Base-by-base conservation (phyloP, 2,797 vertebrate species). In the Acomys russatus region DNA sequence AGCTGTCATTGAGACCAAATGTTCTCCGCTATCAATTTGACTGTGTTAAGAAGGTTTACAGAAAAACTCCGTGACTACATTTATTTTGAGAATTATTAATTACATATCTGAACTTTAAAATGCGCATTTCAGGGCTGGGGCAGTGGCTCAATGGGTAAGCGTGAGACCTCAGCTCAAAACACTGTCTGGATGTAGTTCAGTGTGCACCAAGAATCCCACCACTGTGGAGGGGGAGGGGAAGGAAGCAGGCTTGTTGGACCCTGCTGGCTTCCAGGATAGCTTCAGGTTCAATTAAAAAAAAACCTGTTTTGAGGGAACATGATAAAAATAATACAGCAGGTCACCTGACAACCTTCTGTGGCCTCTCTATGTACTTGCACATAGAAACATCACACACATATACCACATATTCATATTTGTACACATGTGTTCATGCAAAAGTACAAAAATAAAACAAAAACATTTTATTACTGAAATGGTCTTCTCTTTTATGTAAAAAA, bases 1-100 rank as follows among this genome's bases (percentile, higher is more conserved):
- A 49, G 64, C 80, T 95, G 87, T 87, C 9, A 63, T 23, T 76
- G 64, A 77, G 66, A 82, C 30, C 5, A 51, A 25, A 92, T 3
- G 84, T 28, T 78, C 12, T 91, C 9, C 76, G 28, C 0, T 76
- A 35, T 35, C 35, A 90, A 25, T 66, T 94, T 70, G 85, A 12
- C 77, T 85, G 70, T 87, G 23, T 66, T 54, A 91, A 82, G 59
- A 9, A 51, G 35, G 77, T 94, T 88, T 33, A 78, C 51, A 73
- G 38, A 63, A 33, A 94, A 78, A 70, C 64, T 44, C 44, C 77
- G 88, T 44, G n/a, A 87, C 51, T 87, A 30, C 22, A 91, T 92
- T 91, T 91, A 49, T 73, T 80, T 96, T 88, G 70, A 85, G 54
- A 94, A 91, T 91, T 82, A 64, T 64, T 94, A 86, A 63, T 71